Base-by-base conservation (phyloP, 37 sponge, comb jelly and placozoan species). In the Eunapius fragilis region DNA sequence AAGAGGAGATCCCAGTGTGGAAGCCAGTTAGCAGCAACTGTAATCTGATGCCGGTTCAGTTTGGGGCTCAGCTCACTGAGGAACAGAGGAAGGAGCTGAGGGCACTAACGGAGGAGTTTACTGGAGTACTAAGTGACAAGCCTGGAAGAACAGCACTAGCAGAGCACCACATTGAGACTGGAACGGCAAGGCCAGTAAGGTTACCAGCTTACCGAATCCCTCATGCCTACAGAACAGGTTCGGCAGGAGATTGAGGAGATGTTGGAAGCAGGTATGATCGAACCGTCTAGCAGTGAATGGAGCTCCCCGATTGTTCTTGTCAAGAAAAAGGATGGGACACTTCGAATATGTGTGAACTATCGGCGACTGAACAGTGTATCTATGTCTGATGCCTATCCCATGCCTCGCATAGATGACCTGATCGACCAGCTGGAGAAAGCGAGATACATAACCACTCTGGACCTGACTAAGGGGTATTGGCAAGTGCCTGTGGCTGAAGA, bases 241-340 rank as follows among this genome's bases (percentile, higher is more conserved):
- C 34, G 25, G 26, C 67, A 77, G 49, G 76, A 88, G 72, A 72
- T 92, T 23, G 23, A 87, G 36, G 78, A 83, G 50, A 83, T 92
- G 81, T 36, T 83, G 50, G 34, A 92, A 31, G 34, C 77, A 10
- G 82, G 88, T 12, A 49, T 92, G 23, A 87, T 92, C 24, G 68
- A 72, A 31, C 82, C 75, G 0, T 87, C 85, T 23, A 36, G 35
- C 11, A 84, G 85, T 31, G 33, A 30, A 19, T 92, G 92, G 92
- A 77, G 72, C 3, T 69, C 88, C 22, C 92, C 92, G n/a, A 80
- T 92, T 67, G 88, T 87, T 13, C 69, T 87, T 41, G 88, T 87
- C 12, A 11, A 79, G 22, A 92, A 92, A 77, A 82, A 82, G 70
- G 89, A 88, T 77, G 83, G 83, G n/a, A 33, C 79, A 19, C 37